These are phyloP conservation scores for Pogonomyrmex californicus DNA, from an alignment of 1,140 invertebrate genomes.

Conservation along the genomic window DNA sequence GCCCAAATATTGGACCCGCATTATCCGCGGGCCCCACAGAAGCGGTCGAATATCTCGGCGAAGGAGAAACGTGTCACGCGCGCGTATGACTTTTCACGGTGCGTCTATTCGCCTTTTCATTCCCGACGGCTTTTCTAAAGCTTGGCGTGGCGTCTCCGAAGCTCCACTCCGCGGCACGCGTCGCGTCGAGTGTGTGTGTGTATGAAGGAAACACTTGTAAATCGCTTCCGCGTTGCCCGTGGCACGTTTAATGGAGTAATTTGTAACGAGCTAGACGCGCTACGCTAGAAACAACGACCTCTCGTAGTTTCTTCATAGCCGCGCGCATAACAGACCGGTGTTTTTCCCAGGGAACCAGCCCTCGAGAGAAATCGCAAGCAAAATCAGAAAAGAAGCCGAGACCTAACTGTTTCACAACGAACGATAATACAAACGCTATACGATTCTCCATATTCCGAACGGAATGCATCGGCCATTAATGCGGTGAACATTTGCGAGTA, in stretches of 20 bases:
- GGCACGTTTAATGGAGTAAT: constrained; percentile 55
- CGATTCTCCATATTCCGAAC: not conserved
- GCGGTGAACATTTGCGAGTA: not conserved
- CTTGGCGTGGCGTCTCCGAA: constrained; percentile 31
- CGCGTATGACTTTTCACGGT: constrained; percentile 29
- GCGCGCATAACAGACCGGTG: constrained; percentile 1
- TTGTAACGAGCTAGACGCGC: constrained; percentile 46
- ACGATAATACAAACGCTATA: not conserved
- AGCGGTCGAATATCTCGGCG: constrained; percentile 25
- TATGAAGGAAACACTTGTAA: constrained; percentile 53
- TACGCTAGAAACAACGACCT: constrained; percentile 51
- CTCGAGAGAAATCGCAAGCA: not conserved
- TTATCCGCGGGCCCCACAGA: constrained; percentile 63
- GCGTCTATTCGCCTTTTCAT: constrained; percentile 46
- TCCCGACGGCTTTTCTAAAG: constrained; percentile 24
- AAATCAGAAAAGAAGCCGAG: constrained; percentile 17
- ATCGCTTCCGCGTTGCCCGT: constrained; percentile 49
- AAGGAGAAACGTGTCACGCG: not conserved
- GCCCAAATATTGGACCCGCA: constrained; percentile 72
- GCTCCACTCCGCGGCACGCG: constrained; percentile 25
- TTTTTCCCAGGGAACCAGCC: constrained; percentile 26
- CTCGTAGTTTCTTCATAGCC: constrained; percentile 31
- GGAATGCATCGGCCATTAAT: not conserved
- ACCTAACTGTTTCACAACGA: not conserved
- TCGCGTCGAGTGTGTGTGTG: constrained; percentile 8